These are phyloP conservation scores for Labeo rohita DNA, from an alignment of 2,113 vertebrate species.

Conservation along the genomic window DNA sequence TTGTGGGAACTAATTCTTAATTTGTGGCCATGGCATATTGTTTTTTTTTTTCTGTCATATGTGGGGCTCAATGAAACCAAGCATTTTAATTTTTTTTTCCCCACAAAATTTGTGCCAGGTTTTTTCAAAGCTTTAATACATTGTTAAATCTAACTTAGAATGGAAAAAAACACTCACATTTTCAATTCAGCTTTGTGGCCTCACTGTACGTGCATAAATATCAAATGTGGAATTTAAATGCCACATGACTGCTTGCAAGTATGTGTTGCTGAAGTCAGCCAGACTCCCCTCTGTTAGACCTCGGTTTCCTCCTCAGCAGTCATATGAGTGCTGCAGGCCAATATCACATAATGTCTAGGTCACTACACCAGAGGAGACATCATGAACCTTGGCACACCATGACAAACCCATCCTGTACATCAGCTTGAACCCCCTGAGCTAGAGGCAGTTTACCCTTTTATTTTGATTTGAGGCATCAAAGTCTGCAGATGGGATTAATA, in stretches of 20 bases:
- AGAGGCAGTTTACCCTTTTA: background rate
- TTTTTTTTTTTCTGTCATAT: too few relatives aligned
- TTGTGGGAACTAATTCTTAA: background rate
- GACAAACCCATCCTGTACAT: slow-evolving; percentile 9
- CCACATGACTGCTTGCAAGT: background rate
- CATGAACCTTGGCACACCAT: slow-evolving; percentile 22
- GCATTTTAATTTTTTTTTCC: too few relatives aligned
- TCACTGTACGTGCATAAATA: background rate
- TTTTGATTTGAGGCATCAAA: background rate
- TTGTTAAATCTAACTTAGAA: background rate
- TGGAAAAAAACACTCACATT: background rate
- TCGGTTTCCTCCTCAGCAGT: slow-evolving; percentile 10
- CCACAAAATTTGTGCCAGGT: too few relatives aligned
- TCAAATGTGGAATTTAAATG: background rate
- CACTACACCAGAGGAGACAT: slow-evolving; percentile 24
- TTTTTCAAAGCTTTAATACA: too few relatives aligned
- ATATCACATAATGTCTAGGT: slow-evolving; percentile 19
- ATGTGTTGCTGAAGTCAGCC: background rate
- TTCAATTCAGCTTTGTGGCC: background rate
- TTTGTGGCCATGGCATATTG: background rate
- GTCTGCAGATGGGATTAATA: background rate
- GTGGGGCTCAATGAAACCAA: too few relatives aligned
- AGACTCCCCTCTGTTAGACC: slow-evolving; percentile 2
- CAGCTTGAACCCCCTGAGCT: background rate
- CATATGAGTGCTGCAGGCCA: slow-evolving; percentile 23